phyloP scores from a whole-genome alignment of 2,888 invertebrate genomes.

The Sinodicranocentrus sp. region DNA sequence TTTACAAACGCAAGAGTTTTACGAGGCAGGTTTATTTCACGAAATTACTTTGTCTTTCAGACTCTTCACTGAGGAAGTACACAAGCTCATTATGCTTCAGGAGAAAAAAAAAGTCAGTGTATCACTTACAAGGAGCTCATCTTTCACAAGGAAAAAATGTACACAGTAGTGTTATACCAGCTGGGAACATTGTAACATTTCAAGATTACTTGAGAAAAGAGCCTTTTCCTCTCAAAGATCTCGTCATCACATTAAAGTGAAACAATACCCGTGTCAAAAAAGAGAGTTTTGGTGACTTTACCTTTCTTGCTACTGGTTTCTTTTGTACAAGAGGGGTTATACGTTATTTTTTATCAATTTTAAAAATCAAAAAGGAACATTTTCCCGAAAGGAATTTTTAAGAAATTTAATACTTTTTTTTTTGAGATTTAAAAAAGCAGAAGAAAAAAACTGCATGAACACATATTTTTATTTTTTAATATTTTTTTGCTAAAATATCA shows the following conservation, averaged over 20 bases:
- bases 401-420: neutral
- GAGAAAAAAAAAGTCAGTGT: conserved; percentile 12
- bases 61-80: too few relatives aligned
- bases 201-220: neutral
- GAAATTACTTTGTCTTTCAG: conserved; percentile 54
- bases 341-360: too few relatives aligned
- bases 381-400: too few relatives aligned
- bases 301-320: neutral
- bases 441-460: neutral
- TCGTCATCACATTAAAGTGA: conserved; percentile 43
- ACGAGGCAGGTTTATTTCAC: conserved; percentile 45
- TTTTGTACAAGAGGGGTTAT: neutral
- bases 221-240: neutral
- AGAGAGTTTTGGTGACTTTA: neutral
- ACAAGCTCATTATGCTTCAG: neutral
- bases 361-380: neutral
- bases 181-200: neutral
- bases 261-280: conserved; percentile 53
- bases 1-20: conserved; percentile 51
- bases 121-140: too few relatives aligned
- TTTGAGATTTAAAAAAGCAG: neutral
- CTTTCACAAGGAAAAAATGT: neutral
- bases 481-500: conserved; percentile 29
- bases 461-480: too few relatives aligned
- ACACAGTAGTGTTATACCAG: too few relatives aligned